Evolutionary conservation across 2,797 vertebrate genomes (phyloP), one percentile per base, ranked within the genome.

Genomic region (Peromyscus melanophrys): DNA sequence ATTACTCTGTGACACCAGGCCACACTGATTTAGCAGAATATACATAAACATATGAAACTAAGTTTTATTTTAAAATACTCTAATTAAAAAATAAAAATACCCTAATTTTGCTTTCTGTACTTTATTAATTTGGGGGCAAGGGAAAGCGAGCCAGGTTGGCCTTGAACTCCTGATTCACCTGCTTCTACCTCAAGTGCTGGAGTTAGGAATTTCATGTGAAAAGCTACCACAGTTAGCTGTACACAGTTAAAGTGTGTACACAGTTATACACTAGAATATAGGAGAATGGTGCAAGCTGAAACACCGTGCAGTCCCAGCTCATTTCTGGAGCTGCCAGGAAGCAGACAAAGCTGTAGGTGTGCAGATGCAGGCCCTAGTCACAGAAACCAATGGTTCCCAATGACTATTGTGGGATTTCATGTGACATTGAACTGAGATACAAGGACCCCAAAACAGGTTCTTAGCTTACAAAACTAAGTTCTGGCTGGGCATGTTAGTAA

Each of bases 1-100:
- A 29, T 95, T 25, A 71, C 43, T 78, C 11, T 29, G 65, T 63
- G 87, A 57, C n/a, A 80, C 73, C 27, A 95, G 25, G 14, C 84
- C 29, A 86, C 67, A 86, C 67, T 55, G n/a, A 92, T 29, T 77
- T 76, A 92, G 52, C 85, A 83, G 13, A 93, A 96, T 93, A 95
- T 37, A 91, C 34, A 86, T 40, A 81, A 63, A 67, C 27, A 93
- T 31, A 84, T 71, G 40, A 94, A 90, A 77, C 63, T 71, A 92
- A 86, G 59, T 81, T 80, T 92, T 93, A 96, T 43, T 86, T 59
- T 92, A 37, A 34, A 89, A 46, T 49, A 93, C 61, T 95, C 57
- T 80, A 16, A 89, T 94, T 97, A 37, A 86, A 65, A 84, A 86
- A 69, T 86, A 69, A 69, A 84, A 84, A 69, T 49, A 69, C 27